Base-by-base conservation (phyloP, 2,113 vertebrate species). In the Tachuris rubrigastra region DNA sequence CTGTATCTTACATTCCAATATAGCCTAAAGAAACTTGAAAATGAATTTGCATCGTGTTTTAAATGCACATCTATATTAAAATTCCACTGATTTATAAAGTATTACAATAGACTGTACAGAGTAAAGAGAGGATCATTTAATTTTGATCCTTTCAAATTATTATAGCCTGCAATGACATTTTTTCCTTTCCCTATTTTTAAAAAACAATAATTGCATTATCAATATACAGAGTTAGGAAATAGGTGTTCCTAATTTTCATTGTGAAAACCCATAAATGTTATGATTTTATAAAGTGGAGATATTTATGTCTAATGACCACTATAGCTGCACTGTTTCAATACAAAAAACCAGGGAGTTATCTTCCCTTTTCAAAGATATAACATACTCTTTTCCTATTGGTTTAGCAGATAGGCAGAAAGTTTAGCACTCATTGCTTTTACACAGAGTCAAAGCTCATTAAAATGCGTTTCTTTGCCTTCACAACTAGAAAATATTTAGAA, bases 1-100 rank as follows among this genome's bases (percentile, higher is more conserved):
- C 33, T 53, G 14, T 30, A 52, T 59, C 20, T 56, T 63, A 24
- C 10, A 35, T 85, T 89, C 24, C 11, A 44, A 21, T 37, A 39
- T 55, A 93, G 12, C 35, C 33, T 81, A 67, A 67, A 62, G 50
- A 73, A 69, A 69, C 12, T 71, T 77, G 53, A 93, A 93, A 68
- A 53, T 56, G 0, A 37, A 47, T 74, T 68, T 67, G 10, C 8
- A 42, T 10, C 4, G 44, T 31, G 7, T 77, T 71, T 53, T 62
- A 60, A 74, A 76, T 81, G 65, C 6, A 69, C 3, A 69, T 23
- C 20, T 33, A 10, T 75, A 41, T 44, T 58, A 42, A 88, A 85
- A 81, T 46, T 53, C 17, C 30, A 63, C 11, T 74, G 25, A 46
- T 74, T 55, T 67, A 27, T 44, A 87, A 65, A 49, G 2, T 3